phyloP scores from a whole-genome alignment of 2,113 vertebrate genomes.

The Sorex araneus region DNA sequence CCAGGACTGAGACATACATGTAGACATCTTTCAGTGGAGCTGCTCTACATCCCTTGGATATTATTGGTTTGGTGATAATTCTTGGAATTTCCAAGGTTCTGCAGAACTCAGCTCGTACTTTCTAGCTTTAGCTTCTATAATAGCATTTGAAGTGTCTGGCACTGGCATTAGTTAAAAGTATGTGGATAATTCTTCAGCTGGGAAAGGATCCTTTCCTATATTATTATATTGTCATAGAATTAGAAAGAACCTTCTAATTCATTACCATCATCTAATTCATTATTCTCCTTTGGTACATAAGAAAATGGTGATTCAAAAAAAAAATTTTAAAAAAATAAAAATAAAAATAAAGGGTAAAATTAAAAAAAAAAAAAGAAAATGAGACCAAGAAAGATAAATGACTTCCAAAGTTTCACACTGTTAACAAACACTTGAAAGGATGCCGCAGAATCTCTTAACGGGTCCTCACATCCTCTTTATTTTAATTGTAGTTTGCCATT shows the following conservation, averaged over 20 bases:
- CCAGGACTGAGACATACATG: not conserved
- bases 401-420: not conserved
- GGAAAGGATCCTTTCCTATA: not conserved
- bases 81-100: not conserved
- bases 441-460: not conserved
- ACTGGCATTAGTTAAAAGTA: not conserved
- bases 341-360: too few relatives aligned
- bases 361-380: too few relatives aligned
- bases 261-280: not conserved
- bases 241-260: not conserved
- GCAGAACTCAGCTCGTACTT: not conserved
- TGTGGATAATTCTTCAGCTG: not conserved
- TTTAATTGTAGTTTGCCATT: not conserved
- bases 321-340: too few relatives aligned
- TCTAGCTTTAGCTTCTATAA: not conserved
- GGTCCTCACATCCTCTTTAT: not conserved
- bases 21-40: not conserved
- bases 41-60: not conserved
- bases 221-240: not conserved
- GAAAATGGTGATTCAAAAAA: too few relatives aligned
- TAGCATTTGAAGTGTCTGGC: not conserved
- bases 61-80: not conserved
- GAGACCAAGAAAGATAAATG: not conserved
- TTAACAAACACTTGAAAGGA: not conserved
- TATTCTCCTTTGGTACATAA: not conserved